Base-by-base conservation (phyloP, 2,797 vertebrate species). In the Cetoscarus ocellatus region DNA sequence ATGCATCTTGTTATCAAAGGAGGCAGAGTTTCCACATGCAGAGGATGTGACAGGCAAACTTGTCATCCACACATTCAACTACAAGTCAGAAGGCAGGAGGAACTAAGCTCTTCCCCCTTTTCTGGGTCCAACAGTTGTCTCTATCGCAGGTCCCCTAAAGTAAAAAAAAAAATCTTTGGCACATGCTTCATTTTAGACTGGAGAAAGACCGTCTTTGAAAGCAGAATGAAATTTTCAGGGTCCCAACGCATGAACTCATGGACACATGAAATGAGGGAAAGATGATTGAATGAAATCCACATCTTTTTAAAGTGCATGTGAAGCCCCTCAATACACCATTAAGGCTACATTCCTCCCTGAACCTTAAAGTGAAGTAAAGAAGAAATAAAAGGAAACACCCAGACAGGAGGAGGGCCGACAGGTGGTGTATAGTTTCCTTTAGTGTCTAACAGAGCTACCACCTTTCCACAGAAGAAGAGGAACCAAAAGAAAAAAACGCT, bases 281-380 rank as follows among this genome's bases (percentile, higher is more conserved):
- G 83, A 90, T 90, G 92, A 90, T 92, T 93, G 94, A 90, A 94
- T 93, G 95, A 97, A 96, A 97, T 96, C 96, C 96, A 96, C 95
- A 95, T 94, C 92, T 88, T 86, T 88, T 86, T 82, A 62, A 88
- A 89, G 79, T 83, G 78, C 39, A 53, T 61, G 58, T 67, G 71
- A 88, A 83, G 79, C 66, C 79, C 75, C 40, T 47, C 63, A 50
- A 66, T 38, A 70, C 77, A 73, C 52, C 51, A 57, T 38, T 51
- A 80, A 74, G 75, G 61, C 77, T 85, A 83, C 10, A 8, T 69
- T 80, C 80, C 76, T 86, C 66, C 83, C 85, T 87, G 69, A 87
- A 81, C 76, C 67, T 83, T 70, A 44, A 44, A 14, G 42, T 3
- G 42, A 13, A 76, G 68, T 83, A 75, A 59, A 71, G 54, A 35